Evolutionary conservation across 2,113 vertebrate species (phyloP), one percentile per base, ranked within the genome.

Genomic region (Corydoras sp.): DNA sequence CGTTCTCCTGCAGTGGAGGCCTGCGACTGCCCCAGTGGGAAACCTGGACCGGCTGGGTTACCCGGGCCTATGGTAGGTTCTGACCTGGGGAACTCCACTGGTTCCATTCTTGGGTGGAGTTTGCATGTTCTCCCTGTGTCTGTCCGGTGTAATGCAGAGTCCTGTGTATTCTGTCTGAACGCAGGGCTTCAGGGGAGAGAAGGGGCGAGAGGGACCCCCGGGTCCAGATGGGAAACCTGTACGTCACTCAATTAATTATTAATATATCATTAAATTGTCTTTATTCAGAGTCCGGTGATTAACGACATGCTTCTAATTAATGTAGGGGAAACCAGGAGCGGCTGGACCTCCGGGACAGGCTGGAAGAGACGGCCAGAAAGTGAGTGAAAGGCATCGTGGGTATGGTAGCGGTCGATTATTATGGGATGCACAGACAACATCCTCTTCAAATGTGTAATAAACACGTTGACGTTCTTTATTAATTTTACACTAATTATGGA

Each of bases 161-260:
- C 7, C 35, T 43, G 35, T 64, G 29, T 9, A 8, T n/a, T 9
- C 62, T 51, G 11, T 4, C 13, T 69, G 5, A 73, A 65, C 10
- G 3, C 56, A 84, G 82, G 82, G 82, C 3, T 82, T 80, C 61
- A 72, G 81, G 8, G 82, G 82, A 12, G 81, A 79, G 62, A 82
- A 81, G 64, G 82, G 82, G 5, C 71, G 77, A 62, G 81, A 84
- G 53, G 82, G 82, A 10, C 82, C 82, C 14, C 82, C 81, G 10
- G 82, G 82, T 0, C 81, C 82, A 18, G 82, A 84, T 50, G 82
- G 82, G 51, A 84, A 84, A 72, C 82, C 82, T 71, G 79, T 82
- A 71, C 77, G 81, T 80, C 68, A 2, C 5, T 53, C 10, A 58
- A 32, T 59, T 56, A n/a, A 56, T n/a, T 56, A 56, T 56, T 14